These are phyloP conservation scores for Antechinus stuartii DNA, from an alignment of 2,113 vertebrate species.

Conservation along the genomic window DNA sequence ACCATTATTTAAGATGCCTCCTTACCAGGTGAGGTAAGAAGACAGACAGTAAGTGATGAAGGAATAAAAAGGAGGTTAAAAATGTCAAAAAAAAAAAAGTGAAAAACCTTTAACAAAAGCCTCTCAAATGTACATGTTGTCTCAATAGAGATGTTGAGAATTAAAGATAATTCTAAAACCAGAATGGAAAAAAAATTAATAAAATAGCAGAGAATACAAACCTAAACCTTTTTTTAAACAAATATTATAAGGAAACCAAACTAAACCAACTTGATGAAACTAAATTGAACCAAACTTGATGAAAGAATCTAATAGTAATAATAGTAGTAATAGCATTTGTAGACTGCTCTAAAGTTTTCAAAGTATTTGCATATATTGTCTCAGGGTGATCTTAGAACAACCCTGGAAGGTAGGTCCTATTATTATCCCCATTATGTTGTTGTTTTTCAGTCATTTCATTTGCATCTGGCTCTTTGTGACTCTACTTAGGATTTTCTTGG, in stretches of 20 bases:
- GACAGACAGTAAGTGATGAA: not conserved
- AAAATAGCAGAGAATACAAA: not conserved
- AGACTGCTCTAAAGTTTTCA: not conserved
- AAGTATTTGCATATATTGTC: not conserved
- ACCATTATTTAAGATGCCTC: not conserved
- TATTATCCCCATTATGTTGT: not conserved
- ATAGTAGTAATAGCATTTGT: not conserved
- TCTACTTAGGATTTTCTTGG: not conserved
- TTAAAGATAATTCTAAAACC: not conserved
- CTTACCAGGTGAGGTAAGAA: not conserved
- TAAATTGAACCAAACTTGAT: not conserved
- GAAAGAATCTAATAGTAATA: not conserved
- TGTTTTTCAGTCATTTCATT: not conserved
- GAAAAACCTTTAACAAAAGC: not conserved
- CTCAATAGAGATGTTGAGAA: not conserved
- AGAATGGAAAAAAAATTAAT: not conserved
- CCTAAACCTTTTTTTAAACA: not conserved
- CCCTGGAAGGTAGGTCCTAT: not conserved
- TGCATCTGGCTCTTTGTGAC: not conserved
- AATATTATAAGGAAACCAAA: not conserved
- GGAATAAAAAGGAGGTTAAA: not conserved
- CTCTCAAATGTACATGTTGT: not conserved
- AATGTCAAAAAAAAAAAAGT: not conserved
- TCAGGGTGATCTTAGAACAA: not conserved
- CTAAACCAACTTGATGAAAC: not conserved